phyloP scores from a whole-genome alignment of 1,140 invertebrate species.

The Lepidurus apus region DNA sequence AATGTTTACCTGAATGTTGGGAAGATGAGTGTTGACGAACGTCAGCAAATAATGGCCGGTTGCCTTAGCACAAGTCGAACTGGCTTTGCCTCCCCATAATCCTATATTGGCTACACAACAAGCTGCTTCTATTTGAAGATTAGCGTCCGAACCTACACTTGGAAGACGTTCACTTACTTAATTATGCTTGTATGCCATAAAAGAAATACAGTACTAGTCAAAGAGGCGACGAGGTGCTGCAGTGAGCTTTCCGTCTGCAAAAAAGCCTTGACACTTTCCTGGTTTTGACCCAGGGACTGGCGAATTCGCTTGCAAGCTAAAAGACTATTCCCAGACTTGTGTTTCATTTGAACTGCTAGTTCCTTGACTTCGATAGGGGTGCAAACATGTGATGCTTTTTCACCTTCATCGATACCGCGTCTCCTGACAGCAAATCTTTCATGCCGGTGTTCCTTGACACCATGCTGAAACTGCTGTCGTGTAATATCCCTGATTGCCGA shows the following conservation, averaged over 20 bases:
- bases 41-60: constrained; percentile 29
- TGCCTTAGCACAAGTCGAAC: not conserved
- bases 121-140: constrained; percentile 30
- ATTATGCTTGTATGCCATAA: not conserved
- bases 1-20: not conserved
- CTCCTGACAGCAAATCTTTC: constrained; percentile 22
- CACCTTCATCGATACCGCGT: constrained; percentile 18
- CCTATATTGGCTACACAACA: constrained; percentile 30
- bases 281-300: constrained; percentile 23
- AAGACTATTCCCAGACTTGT: constrained; percentile 8
- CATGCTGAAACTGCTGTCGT: not conserved
- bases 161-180: not conserved
- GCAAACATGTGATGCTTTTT: not conserved
- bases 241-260: constrained; percentile 1
- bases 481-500: constrained; percentile 19
- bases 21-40: constrained; percentile 24
- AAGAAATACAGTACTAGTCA: constrained; percentile 20
- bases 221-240: not conserved
- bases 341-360: constrained; percentile 23
- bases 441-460: constrained; percentile 6
- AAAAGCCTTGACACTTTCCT: constrained; percentile 25
- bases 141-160: constrained; percentile 10
- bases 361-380: not conserved
- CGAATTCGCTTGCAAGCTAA: constrained; percentile 7
- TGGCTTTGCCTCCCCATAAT: constrained; percentile 30